A percentile compares a stretch with the other conserved stretches of the same genome.
Evolutionary conservation across 2,113 vertebrate species (phyloP).

Genomic region (Alexandromys fortis): DNA sequence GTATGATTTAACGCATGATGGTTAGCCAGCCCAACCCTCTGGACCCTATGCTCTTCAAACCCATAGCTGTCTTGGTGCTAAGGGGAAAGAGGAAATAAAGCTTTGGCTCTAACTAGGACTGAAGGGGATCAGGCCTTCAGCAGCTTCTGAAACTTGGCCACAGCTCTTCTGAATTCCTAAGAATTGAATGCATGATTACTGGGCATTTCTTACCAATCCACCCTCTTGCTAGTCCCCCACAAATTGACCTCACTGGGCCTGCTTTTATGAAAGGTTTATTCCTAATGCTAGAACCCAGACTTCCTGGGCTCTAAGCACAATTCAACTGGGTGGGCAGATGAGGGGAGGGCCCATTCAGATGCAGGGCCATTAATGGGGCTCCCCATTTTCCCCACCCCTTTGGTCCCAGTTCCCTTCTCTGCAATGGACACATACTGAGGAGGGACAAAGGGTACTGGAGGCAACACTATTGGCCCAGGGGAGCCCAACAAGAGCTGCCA

Average conservation of each 20-base stretch:
- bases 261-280: constrained; percentile 84
- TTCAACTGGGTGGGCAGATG: constrained; percentile 64
- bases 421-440: constrained; percentile 34
- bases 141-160: constrained; percentile 19
- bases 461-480: constrained; percentile 77
- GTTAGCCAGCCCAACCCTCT: background rate
- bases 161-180: background rate
- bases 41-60: constrained; percentile 1
- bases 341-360: constrained; percentile 74
- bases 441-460: constrained; percentile 73
- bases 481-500: constrained; percentile 78
- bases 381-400: constrained; percentile 71
- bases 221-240: constrained; percentile 69
- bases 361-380: constrained; percentile 59
- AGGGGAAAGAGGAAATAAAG: constrained; percentile 38
- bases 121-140: background rate
- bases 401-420: constrained; percentile 80
- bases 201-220: constrained; percentile 59
- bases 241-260: constrained; percentile 81
- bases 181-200: constrained; percentile 32
- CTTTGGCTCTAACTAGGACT: constrained; percentile 35
- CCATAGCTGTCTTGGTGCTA: constrained; percentile 3
- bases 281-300: constrained; percentile 79
- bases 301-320: constrained; percentile 77
- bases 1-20: constrained; percentile 57